A percentile compares a stretch with the other conserved stretches of the same genome.
Evolutionary conservation across 2,113 vertebrate species (phyloP).

Genomic region (Gavia stellata): DNA sequence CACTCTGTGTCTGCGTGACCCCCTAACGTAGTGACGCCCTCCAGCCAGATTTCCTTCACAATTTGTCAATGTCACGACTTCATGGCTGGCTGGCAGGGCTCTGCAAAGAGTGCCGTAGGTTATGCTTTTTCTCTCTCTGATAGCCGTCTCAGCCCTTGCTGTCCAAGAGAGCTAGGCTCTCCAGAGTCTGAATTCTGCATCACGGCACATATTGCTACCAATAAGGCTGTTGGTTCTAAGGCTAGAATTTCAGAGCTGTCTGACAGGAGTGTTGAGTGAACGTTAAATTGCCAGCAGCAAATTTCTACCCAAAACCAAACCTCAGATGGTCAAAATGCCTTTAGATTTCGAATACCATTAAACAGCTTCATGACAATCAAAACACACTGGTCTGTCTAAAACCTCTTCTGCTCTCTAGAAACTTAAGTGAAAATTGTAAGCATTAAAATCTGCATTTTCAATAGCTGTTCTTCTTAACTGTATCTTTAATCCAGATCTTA

Average conservation of each 20-base stretch:
- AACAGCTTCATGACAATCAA: slow-evolving; percentile 18
- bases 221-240: neutral
- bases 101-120: neutral
- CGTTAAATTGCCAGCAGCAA: slow-evolving; percentile 29
- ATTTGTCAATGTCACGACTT: neutral
- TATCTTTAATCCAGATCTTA: slow-evolving; percentile 1
- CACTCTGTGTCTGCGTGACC: neutral
- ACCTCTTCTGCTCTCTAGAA: slow-evolving; percentile 34
- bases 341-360: neutral
- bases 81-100: neutral
- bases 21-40: neutral
- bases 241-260: neutral
- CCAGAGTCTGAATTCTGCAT: neutral
- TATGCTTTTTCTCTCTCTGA: neutral
- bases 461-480: slow-evolving; percentile 16
- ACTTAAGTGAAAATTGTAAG: neutral
- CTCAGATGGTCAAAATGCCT: slow-evolving; percentile 15
- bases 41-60: neutral
- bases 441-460: slow-evolving; percentile 31
- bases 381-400: slow-evolving; percentile 10
- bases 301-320: neutral
- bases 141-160: neutral
- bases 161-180: neutral
- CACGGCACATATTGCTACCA: neutral
- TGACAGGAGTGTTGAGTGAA: slow-evolving; percentile 9